Base-by-base conservation (phyloP, 2,888 invertebrate genomes). In the Dolomedes plantarius region DNA sequence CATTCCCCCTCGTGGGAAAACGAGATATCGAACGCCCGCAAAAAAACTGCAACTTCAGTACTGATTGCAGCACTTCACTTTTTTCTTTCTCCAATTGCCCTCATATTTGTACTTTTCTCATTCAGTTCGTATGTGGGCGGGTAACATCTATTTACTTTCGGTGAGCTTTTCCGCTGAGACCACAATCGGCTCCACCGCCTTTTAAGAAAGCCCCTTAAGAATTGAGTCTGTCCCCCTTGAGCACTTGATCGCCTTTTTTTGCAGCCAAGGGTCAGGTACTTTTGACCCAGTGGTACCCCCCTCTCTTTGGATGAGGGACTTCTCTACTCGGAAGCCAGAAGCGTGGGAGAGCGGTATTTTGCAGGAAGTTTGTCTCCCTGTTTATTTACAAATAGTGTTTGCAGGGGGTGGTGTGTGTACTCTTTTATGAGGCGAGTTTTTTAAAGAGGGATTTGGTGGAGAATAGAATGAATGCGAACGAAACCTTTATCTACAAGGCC, bases 361-460 rank as follows among this genome's bases (percentile, higher is more conserved):
- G 16, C 67, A 80, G 74, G 81, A 81, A 81, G 81, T 81, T 81
- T 81, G 68, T 62, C 27, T 29, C 50, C 62, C 74, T 75, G 75
- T 82, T 82, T 82, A 71, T 82, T 75, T 75, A 69, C 75, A 68
- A 69, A 69, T 75, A 67, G 65, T 56, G 56, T 75, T 69, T 82
- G 64, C 64, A 46, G 39, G 46, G 67, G 74, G 74, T 74, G 50
- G 39, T 50, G n/a, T 29, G 31, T 11, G 31, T 39, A 46, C 23
- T 56, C 36, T 67, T 78, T 64, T 72, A 56, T 56, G 23, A 23
- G 23, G 56, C 23, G 6, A 23, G 56, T 56, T 23, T 56, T 23
- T 46, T 46, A 16, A 11, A 36, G 9, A 46, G 23, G 23, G 23
- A 56, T 3, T 6, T 56, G 2, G 23, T 56, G 23, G 23, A 2